Evolutionary conservation across 2,113 vertebrate species (phyloP).

Genomic region (Chloroceryle aenea): DNA sequence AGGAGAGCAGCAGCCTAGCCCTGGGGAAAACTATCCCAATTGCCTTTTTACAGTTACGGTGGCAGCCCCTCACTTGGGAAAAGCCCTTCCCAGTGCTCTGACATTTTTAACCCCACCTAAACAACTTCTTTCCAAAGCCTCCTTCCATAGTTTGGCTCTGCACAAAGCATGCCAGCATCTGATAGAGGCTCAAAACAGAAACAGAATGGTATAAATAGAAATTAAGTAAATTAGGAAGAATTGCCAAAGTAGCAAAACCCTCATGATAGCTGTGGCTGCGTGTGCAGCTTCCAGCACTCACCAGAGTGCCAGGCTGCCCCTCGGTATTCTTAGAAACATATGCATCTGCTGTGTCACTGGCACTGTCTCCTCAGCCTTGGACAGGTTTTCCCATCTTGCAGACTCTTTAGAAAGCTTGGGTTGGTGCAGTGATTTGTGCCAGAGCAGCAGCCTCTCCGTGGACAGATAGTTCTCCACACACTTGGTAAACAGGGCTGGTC

Average conservation of each 20-base stretch:
- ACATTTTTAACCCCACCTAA: neutral
- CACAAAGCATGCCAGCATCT: neutral
- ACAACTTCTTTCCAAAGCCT: neutral
- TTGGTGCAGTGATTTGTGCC: neutral
- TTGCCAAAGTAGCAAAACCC: conserved; percentile 49
- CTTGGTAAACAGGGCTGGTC: neutral
- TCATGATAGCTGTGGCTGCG: neutral
- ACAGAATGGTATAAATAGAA: conserved; percentile 34
- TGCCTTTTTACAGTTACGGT: neutral
- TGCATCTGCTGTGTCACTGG: conserved; percentile 52
- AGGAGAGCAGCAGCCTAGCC: neutral
- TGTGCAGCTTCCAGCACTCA: neutral
- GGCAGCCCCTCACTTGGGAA: neutral
- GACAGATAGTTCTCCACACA: neutral
- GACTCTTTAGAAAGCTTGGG: neutral
- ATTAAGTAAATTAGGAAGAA: conserved; percentile 44
- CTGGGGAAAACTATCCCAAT: neutral
- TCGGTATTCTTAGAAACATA: conserved; percentile 34
- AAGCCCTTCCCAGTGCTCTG: neutral
- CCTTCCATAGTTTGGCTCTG: neutral
- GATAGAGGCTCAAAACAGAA: conserved; percentile 25
- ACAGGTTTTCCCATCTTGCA: rapidly evolving
- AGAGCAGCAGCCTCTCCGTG: neutral
- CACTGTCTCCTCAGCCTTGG: conserved; percentile 25
- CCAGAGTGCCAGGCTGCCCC: conserved; percentile 33